Evolutionary conservation across 2,797 vertebrate genomes (phyloP), one percentile per base, ranked within the genome.

Genomic region (Dromococcyx pavoninus): DNA sequence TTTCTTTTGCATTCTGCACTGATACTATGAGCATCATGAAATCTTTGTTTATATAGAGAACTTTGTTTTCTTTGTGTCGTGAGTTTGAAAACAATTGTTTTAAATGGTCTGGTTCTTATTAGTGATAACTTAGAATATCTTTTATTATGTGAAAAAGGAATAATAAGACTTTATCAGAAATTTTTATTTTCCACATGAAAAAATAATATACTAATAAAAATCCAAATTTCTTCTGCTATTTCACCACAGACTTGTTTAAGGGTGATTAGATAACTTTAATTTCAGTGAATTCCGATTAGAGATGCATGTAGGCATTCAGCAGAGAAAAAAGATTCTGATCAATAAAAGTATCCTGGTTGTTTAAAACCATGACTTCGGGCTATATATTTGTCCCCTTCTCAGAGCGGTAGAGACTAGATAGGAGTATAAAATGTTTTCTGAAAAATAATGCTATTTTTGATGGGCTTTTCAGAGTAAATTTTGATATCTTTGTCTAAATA

Each of bases 251-350:
- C 10, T 75, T 90, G 13, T 91, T 96, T 66, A 88, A 92, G 72
- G 44, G 56, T 86, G 82, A 94, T 84, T 73, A 94, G 41, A 61
- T 81, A 93, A 43, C n/a, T 92, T 96, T 66, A 2, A 71, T 65
- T 94, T 62, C 28, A 60, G 15, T 61, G 54, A 76, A 89, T 95
- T 95, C 32, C 66, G 85, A 62, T 85, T 95, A 92, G 74, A 96
- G 5, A 54, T 80, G 33, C 30, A 77, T 1, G 4, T 56, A 93
- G 22, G 3, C 24, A 4, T 82, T 96, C 65, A 58, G 27, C 7
- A 88, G 50, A 89, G 22, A 79, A 86, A 32, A 13, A 90, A 77
- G 25, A 39, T 33, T 74, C 62, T 46, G 58, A 57, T 61, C 77
- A 87, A 81, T 71, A 79, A 73, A 82, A 67, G 8, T 57, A 69